phyloP scores from a whole-genome alignment of 2,113 vertebrate genomes.

The Petromus typicus region DNA sequence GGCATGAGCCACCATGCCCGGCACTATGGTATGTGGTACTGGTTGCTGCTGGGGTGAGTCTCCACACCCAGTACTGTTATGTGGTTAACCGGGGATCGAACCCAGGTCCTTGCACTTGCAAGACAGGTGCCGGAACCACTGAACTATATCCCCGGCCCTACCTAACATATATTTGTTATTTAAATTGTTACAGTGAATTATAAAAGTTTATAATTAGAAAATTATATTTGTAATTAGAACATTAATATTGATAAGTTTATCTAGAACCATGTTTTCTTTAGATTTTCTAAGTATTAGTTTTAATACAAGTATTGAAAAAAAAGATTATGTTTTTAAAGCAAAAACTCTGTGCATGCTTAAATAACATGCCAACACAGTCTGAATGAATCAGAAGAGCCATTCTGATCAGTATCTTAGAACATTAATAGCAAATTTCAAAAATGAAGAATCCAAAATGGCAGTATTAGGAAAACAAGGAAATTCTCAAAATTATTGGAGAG shows the following conservation, averaged over 20 bases:
- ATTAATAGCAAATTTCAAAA: background rate
- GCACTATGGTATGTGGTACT: too few species aligned
- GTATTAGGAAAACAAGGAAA: background rate
- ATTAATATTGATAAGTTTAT: background rate
- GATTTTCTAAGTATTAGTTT: background rate
- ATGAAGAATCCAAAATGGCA: background rate
- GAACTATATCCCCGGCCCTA: too few species aligned
- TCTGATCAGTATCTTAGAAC: background rate
- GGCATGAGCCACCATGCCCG: too few species aligned
- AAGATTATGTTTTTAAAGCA: background rate
- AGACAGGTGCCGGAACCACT: too few species aligned
- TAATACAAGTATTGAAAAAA: background rate
- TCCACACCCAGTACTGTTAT: too few species aligned
- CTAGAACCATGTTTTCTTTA: background rate
- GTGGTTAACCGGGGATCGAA: too few species aligned
- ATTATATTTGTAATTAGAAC: background rate
- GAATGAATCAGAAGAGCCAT: background rate
- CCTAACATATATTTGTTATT: background rate
- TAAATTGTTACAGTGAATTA: background rate
- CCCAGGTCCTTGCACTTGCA: too few species aligned
- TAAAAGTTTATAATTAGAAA: background rate
- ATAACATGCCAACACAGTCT: background rate
- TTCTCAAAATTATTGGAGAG: background rate
- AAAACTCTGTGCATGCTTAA: background rate
- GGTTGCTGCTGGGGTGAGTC: too few species aligned